Conservation (phyloP, 2,888 invertebrate genomes). For the Andricus quercusramuli region DNA sequence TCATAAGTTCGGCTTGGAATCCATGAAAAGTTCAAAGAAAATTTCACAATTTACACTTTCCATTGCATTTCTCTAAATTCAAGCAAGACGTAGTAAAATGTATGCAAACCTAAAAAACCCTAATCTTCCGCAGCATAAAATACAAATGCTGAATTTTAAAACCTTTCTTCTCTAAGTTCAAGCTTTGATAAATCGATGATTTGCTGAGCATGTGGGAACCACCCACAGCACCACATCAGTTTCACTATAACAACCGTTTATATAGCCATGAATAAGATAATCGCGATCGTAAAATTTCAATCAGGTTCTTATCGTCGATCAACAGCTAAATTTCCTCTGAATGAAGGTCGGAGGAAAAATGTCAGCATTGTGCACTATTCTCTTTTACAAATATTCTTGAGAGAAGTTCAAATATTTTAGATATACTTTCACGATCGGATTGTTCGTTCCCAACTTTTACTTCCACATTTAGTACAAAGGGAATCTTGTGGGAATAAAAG, state of each 20-base stretch:
- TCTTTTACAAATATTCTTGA: background rate
- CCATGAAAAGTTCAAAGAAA: too few species aligned
- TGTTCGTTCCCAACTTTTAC: conserved; percentile 24
- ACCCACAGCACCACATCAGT: conserved; percentile 26
- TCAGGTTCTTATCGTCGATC: conserved; percentile 29
- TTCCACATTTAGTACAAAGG: background rate
- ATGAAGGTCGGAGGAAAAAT: conserved; percentile 9
- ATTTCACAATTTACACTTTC: too few species aligned
- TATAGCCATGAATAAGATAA: conserved; percentile 24
- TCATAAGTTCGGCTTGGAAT: too few species aligned
- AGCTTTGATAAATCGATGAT: conserved; percentile 1
- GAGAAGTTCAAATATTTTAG: background rate
- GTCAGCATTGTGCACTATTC: background rate
- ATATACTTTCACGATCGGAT: background rate
- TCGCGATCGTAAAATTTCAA: conserved; percentile 29
- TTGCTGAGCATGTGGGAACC: conserved; percentile 23
- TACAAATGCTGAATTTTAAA: background rate
- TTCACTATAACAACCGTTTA: conserved; percentile 21
- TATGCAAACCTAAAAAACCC: background rate
- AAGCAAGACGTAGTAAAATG: too few species aligned
- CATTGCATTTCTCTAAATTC: too few species aligned
- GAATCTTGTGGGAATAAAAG: too few species aligned
- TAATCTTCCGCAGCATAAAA: background rate
- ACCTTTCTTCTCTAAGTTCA: background rate
- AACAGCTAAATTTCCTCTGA: conserved; percentile 16